A percentile compares a stretch with the other conserved stretches of the same genome.
Evolutionary conservation across 2,113 vertebrate genomes (phyloP).

Genomic region (Osmerus mordax): DNA sequence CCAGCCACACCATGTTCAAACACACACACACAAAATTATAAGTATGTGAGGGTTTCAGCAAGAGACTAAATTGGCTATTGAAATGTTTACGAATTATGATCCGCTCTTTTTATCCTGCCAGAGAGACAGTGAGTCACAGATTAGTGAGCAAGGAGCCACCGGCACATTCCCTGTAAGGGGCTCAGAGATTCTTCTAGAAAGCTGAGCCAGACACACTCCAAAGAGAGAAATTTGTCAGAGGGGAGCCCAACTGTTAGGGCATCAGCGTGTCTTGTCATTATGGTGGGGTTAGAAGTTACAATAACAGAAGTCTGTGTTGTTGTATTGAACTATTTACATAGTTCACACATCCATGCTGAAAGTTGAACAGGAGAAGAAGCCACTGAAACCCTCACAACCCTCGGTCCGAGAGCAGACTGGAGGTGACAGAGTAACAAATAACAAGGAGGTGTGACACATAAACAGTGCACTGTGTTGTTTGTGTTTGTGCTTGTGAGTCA

Average conservation of each 20-base stretch:
- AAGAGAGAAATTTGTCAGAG: conserved; percentile 21
- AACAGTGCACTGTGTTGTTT: too few species aligned
- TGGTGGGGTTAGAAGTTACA: background rate
- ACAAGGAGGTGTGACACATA: too few species aligned
- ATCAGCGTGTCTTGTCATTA: background rate
- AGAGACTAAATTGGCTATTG: conserved; percentile 46
- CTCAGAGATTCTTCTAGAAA: conserved; percentile 35
- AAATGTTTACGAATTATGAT: conserved; percentile 49
- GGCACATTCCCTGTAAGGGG: conserved; percentile 43
- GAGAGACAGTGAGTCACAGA: conserved; percentile 47
- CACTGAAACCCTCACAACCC: too few species aligned
- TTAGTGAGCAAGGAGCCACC: conserved; percentile 47
- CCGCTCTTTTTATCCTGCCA: conserved; percentile 41
- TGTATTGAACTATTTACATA: too few species aligned
- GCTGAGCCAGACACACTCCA: conserved; percentile 10
- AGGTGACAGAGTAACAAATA: too few species aligned
- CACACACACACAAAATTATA: conserved; percentile 16
- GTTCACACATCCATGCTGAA: too few species aligned
- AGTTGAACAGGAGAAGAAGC: too few species aligned
- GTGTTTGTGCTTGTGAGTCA: too few species aligned
- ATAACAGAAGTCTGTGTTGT: background rate
- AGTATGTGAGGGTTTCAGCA: conserved; percentile 39
- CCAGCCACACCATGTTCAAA: conserved; percentile 8
- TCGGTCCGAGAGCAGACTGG: too few species aligned
- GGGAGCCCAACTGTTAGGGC: background rate